Evolutionary conservation across 2,797 vertebrate genomes (phyloP).

Genomic region (Fistularia tabacaria): DNA sequence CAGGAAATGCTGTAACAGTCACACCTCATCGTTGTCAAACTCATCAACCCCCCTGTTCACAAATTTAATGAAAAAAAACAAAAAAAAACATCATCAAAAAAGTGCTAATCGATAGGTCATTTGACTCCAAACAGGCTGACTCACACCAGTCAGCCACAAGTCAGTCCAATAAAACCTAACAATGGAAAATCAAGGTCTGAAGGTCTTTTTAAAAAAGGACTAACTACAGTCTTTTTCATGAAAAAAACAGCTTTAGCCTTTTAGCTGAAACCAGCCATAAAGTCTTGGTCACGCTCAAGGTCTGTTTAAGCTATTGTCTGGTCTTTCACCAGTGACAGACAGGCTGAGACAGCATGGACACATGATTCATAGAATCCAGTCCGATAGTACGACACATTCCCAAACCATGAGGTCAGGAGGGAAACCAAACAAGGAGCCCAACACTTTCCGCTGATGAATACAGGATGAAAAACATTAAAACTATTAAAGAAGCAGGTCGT

Average conservation of each 20-base stretch:
- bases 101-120: constrained; percentile 38
- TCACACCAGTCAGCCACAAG: constrained; percentile 34
- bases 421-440: too few species aligned
- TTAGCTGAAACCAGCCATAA: constrained; percentile 12
- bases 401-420: too few species aligned
- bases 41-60: constrained; percentile 43
- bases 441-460: too few species aligned
- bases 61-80: constrained; percentile 21
- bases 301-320: constrained; percentile 21
- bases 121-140: constrained; percentile 54
- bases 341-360: background rate
- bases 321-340: constrained; percentile 6
- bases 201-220: background rate
- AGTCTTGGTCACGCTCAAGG: constrained; percentile 19
- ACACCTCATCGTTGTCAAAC: constrained; percentile 63
- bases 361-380: background rate
- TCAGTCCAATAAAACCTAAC: too few species aligned
- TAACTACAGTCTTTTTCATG: too few species aligned
- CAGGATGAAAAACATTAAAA: too few species aligned
- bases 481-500: constrained; percentile 2
- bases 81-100: background rate
- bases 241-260: constrained; percentile 8
- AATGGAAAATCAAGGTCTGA: background rate
- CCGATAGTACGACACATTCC: too few species aligned
- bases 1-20: constrained; percentile 63